These are phyloP conservation scores for Carassius gibelio DNA, from an alignment of 2,113 vertebrate species.

Conservation along the genomic window DNA sequence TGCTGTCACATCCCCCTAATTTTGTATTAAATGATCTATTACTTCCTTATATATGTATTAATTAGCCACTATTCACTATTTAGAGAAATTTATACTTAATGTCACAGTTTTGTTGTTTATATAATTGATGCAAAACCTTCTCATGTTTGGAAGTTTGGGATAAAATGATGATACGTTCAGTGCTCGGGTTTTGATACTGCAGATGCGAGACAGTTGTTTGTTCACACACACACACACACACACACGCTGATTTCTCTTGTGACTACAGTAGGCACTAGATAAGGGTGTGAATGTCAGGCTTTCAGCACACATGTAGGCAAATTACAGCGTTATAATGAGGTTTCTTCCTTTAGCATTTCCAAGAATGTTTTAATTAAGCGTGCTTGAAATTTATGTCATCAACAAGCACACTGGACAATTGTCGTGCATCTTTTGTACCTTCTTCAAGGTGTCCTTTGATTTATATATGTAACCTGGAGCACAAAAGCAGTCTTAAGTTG, in stretches of 20 bases:
- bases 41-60: too few relatives aligned
- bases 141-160: background rate
- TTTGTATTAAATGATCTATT: too few relatives aligned
- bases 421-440: background rate
- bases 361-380: too few relatives aligned
- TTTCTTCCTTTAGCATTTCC: background rate
- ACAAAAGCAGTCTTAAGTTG: too few relatives aligned
- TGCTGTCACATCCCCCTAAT: background rate
- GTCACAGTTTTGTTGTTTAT: too few relatives aligned
- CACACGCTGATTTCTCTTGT: conserved; percentile 42
- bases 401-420: background rate
- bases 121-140: background rate
- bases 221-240: background rate
- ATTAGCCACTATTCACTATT: too few relatives aligned
- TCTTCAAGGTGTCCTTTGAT: background rate
- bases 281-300: conserved; percentile 36
- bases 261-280: conserved; percentile 36
- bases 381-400: background rate
- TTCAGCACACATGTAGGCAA: conserved; percentile 56
- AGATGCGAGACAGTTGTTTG: background rate
- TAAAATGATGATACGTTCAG: background rate
- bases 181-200: background rate
- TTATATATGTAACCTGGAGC: too few relatives aligned
- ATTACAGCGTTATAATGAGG: conserved; percentile 51
- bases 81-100: too few relatives aligned